Base-by-base conservation (phyloP, 2,888 invertebrate species). In the Mythimna loreyi region DNA sequence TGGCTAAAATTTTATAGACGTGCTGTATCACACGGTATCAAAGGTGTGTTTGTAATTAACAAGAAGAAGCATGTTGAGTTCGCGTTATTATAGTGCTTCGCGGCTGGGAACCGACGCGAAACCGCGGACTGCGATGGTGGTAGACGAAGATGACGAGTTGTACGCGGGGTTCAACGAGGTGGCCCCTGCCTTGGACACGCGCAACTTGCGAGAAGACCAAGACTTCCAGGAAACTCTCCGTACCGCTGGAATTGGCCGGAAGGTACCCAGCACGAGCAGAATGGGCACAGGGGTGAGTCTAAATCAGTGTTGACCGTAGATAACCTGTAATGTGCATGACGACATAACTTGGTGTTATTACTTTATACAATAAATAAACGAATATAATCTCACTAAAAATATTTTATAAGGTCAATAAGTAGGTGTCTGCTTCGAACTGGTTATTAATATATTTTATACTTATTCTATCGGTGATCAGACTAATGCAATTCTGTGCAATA, bases 171-270 rank as follows among this genome's bases (percentile, higher is more conserved):
- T 97, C 88, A 97, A 97, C 86, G 97, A 97, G 33, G 97, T 97
- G 79, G 96, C 97, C 9, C 96, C 97, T 2, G 96, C 97, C 2
- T 93, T 97, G 72, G 97, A 97, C 84, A 97, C 97, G 0, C 95
- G 97, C 90, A 97, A 97, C 87, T 91, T 98, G 72, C 96, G 97
- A 61, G 97, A 97, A 82, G 98, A 98, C 90, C 96, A 97, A 80
- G 96, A 96, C 36, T 97, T 98, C 86, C 98, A 98, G 90, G 97
- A 98, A 90, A 97, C 98, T 16, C 96, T 98, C n/a, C 96, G 97
- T 81, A 97, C 96, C 2, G 97, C 98, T 78, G 97, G 98, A 86
- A 97, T 97, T 23, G 96, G 97, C 58, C 93, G 97, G 83, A 97
- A 97, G 62, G 96, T 97, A 75, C 97, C 97, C 83, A 96, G 96